Conservation (phyloP, 2,797 vertebrate species). For the Acridotheres tristis region DNA sequence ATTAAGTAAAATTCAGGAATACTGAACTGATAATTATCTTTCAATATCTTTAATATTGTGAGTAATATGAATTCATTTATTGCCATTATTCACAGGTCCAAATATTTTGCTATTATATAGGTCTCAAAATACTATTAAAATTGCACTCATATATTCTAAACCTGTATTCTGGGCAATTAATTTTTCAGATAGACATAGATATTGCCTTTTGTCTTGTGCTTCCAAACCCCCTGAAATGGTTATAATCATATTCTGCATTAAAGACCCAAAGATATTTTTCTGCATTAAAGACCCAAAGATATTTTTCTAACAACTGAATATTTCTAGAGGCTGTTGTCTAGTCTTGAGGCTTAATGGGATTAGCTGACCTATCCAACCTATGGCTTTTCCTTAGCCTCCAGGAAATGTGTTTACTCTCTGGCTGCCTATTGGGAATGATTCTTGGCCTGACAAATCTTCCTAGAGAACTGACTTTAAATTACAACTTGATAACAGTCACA, state of each 20-base stretch:
- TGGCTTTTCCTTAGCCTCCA: background rate
- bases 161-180: background rate
- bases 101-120: background rate
- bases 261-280: background rate
- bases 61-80: background rate
- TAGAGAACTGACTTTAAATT: background rate
- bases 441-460: background rate
- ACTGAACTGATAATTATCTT: background rate
- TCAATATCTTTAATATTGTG: background rate
- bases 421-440: background rate
- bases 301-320: background rate
- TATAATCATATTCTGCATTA: background rate
- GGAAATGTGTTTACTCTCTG: background rate
- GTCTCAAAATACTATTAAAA: background rate
- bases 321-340: background rate
- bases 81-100: background rate
- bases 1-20: background rate
- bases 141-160: background rate
- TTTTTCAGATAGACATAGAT: background rate
- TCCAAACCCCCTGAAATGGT: background rate
- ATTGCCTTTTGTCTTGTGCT: background rate
- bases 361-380: background rate
- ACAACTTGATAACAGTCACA: background rate
- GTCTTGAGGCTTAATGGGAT: background rate
- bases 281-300: background rate